These are phyloP conservation scores for Stegodyphus dumicola DNA, from an alignment of 1,140 invertebrate genomes.

Conservation along the genomic window DNA sequence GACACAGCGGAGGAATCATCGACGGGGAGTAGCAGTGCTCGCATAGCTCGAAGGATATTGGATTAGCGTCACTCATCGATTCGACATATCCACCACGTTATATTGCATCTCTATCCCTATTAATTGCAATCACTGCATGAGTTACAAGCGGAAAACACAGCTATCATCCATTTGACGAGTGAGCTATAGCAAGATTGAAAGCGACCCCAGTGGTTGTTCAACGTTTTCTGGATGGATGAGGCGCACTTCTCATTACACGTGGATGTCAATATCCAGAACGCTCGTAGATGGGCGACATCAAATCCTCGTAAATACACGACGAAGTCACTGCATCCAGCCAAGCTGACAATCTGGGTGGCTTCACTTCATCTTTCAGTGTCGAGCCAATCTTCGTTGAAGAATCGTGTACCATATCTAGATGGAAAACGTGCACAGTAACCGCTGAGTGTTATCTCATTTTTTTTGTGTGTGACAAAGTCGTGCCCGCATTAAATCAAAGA, in stretches of 20 bases:
- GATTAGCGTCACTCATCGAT: background rate
- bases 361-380: background rate
- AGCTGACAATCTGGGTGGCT: background rate
- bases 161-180: background rate
- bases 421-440: background rate
- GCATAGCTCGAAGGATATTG: background rate
- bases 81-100: background rate
- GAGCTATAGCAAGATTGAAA: background rate
- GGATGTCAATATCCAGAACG: background rate
- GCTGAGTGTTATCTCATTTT: background rate
- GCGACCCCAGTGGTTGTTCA: background rate
- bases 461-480: background rate
- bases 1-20: background rate
- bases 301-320: background rate
- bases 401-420: background rate
- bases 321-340: background rate
- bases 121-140: conserved; percentile 5
- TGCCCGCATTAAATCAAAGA: background rate
- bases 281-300: background rate
- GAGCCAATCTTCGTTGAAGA: background rate
- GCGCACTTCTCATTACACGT: background rate
- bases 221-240: background rate
- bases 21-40: background rate
- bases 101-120: conserved; percentile 11
- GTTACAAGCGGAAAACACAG: background rate